Evolutionary conservation across 2,797 vertebrate species (phyloP), one percentile per base, ranked within the genome.

Genomic region (Eupleurogrammus muticus): DNA sequence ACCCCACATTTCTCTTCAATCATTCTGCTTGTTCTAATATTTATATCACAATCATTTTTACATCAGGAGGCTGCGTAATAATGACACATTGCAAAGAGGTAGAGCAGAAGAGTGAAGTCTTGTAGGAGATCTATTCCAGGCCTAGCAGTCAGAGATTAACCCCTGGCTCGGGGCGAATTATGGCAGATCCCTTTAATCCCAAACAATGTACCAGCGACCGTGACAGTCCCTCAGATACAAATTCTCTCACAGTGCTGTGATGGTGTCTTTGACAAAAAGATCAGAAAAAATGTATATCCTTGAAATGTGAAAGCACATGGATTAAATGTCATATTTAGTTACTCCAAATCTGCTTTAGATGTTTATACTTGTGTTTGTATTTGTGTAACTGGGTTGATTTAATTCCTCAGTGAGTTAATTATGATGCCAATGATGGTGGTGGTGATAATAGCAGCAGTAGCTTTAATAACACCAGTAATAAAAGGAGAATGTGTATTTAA

Each of bases 161-260:
- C 40, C 56, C 70, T 89, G 83, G 66, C 80, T 84, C 17, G 75
- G 62, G 70, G 88, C 77, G 81, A 80, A 89, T 85, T 90, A 86
- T 78, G 76, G 92, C 89, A 93, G 65, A 82, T 85, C 84, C 84
- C 68, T 75, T 82, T 94, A 92, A 94, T 93, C 93, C 87, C 44
- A 70, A 71, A 85, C 85, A 84, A 68, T 75, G 88, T 63, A 87
- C 80, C 70, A 49, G 60, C 34, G 66, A 46, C 70, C 17, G 11
- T 28, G 62, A 72, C 47, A 3, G 28, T 52, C 48, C 35, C 48
- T 73, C 38, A 12, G 13, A 20, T 28, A 23, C 2, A 52, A n/a
- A 50, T 40, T 54, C 47, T 64, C 53, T 20, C 20, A 2, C 44
- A 56, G n/a, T 49, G 44, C 51, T 54, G 40, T 49, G 28, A 38